Percentiles rank a stretch among this genome's conserved stretches.
Evolutionary conservation across 2,113 vertebrate species (phyloP).

Genomic region (Phalacrocorax aristotelis): DNA sequence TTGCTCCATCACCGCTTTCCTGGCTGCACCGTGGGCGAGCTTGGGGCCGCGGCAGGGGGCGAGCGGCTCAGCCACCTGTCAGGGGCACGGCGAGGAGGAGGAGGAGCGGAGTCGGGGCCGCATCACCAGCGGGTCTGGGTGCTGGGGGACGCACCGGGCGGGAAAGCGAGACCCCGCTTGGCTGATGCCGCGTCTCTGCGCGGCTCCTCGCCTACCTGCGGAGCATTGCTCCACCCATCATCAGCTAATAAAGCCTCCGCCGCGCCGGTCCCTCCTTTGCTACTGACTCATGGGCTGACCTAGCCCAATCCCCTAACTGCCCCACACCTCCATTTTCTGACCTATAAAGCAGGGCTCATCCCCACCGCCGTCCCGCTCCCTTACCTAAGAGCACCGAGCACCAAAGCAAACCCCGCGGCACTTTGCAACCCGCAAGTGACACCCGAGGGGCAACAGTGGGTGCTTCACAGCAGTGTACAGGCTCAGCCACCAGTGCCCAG

Average conservation of each 20-base stretch:
- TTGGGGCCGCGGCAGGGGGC: background rate
- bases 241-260: slow-evolving; percentile 46
- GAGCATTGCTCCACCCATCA: slow-evolving; percentile 54
- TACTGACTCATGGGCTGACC: slow-evolving; percentile 47
- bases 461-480: accelerated
- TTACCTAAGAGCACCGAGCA: background rate
- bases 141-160: background rate
- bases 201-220: slow-evolving; percentile 5
- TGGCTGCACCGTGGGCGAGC: background rate
- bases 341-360: background rate
- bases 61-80: background rate
- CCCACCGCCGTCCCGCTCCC: background rate
- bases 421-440: background rate
- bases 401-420: background rate
- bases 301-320: slow-evolving; percentile 15
- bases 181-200: background rate
- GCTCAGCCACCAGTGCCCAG: background rate
- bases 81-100: background rate
- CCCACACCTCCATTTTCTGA: slow-evolving; percentile 20
- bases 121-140: background rate
- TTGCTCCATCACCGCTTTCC: slow-evolving; percentile 62
- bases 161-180: background rate
- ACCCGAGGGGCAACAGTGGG: background rate
- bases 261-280: slow-evolving; percentile 33
- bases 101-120: background rate